Evolutionary conservation across 2,113 vertebrate species (phyloP), one percentile per base, ranked within the genome.

Genomic region (Tetrax tetrax): DNA sequence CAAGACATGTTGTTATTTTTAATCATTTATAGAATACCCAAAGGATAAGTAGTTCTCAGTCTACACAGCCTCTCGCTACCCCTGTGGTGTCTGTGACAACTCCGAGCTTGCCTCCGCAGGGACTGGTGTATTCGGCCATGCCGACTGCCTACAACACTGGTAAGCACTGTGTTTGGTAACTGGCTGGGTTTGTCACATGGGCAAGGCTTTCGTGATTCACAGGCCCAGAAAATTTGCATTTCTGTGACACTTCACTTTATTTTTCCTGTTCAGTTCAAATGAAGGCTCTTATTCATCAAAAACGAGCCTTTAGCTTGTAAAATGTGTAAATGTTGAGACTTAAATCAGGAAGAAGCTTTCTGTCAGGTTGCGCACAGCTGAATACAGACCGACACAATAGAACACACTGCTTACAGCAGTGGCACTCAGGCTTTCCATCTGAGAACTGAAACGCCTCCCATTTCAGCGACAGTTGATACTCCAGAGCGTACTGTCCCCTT

Each of bases 51-150:
- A 99, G 98, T 94, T 99, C 99, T 95, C 99, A 99, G 97, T 98
- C 99, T 86, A 97, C 98, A 48, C 99, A 99, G 95, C 97, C 98
- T 33, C 98, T 99, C 70, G 99, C 99, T 93, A 99, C 99, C 69
- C 99, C 99, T 7, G 99, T 99, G 61, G 99, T 99, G 96, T 99
- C 99, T 10, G 99, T 99, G 97, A 99, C 99, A 92, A 99, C 99
- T 90, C 99, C 99, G 12, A 99, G 99, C 93, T 97, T 99, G 98
- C 98, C 99, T 77, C 98, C 99, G 0, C 99, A 99, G 98, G 99
- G 99, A 81, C 97, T 99, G 70, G 98, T 99, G 64, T 99, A 99
- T 96, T 99, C 99, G 33, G 99, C 99, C 94, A 99, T 99, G 99
- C 99, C 99, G 29, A 99, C 99, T 69, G 98, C 99, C 97, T 99